These are phyloP conservation scores for Leptocoma aspasia DNA, from an alignment of 2,113 vertebrate species.

Conservation along the genomic window DNA sequence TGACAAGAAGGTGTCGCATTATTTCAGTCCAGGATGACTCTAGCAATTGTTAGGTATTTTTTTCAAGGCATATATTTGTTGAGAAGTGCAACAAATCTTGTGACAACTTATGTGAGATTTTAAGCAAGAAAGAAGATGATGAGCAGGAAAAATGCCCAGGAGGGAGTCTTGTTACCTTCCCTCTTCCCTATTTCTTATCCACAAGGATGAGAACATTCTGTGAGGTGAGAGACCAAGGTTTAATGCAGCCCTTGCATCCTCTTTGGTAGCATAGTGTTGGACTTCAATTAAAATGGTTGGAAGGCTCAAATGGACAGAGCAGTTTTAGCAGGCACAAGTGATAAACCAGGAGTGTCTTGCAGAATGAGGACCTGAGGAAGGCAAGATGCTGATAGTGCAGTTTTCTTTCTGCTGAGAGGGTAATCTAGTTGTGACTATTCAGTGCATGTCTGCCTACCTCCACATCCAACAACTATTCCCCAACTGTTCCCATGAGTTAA, in stretches of 20 bases:
- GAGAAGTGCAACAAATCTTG: neutral
- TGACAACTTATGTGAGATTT: neutral
- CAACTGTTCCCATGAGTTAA: neutral
- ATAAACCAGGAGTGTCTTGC: neutral
- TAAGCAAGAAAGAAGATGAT: neutral
- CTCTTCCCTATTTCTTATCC: neutral
- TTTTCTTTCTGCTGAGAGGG: neutral
- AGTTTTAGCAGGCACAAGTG: neutral
- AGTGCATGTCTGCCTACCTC: neutral
- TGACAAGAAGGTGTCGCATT: fast-evolving
- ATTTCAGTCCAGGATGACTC: neutral
- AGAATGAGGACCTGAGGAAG: neutral
- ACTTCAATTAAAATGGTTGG: neutral
- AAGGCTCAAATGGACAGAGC: fast-evolving
- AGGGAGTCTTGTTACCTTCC: neutral
- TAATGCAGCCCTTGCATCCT: neutral
- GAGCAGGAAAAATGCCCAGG: neutral
- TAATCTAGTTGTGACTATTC: neutral
- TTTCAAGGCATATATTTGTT: neutral
- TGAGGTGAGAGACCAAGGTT: neutral
- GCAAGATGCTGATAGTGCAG: neutral
- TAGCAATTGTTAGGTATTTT: neutral
- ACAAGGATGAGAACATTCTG: neutral
- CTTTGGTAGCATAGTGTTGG: neutral
- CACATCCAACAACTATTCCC: neutral